Percentiles rank a stretch among this genome's conserved stretches.
These are phyloP conservation scores for Diceros bicornis DNA, from an alignment of 2,797 vertebrate genomes.

Conservation along the genomic window DNA sequence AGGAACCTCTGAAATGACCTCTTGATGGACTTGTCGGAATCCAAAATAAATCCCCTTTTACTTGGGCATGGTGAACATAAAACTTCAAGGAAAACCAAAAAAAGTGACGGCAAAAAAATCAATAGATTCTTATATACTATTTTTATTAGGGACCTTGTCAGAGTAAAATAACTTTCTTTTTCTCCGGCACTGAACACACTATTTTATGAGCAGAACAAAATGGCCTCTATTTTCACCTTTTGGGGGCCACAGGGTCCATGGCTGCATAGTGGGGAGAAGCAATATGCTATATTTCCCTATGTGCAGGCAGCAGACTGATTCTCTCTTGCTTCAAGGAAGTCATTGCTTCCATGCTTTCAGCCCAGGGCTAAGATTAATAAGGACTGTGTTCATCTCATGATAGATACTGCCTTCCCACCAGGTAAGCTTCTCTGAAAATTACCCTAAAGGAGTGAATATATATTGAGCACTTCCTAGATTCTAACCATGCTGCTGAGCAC, in stretches of 20 bases:
- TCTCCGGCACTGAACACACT: conserved; percentile 50
- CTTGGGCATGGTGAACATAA: conserved; percentile 64
- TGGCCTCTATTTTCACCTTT: conserved; percentile 65
- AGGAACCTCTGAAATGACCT: conserved; percentile 55
- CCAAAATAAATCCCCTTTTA: conserved; percentile 61
- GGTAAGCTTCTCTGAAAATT: background rate
- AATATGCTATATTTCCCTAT: background rate
- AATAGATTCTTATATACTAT: conserved; percentile 80
- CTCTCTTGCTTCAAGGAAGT: background rate
- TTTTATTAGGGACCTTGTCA: conserved; percentile 80
- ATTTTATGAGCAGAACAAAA: conserved; percentile 72
- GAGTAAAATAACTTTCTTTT: conserved; percentile 73
- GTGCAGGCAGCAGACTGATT: background rate
- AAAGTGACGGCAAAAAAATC: conserved; percentile 66
- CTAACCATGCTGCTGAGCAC: background rate
- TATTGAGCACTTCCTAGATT: background rate
- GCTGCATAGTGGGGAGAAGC: background rate
- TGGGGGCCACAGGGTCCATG: accelerated
- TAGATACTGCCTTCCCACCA: background rate
- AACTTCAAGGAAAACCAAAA: conserved; percentile 69
- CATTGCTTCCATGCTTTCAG: background rate
- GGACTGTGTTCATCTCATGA: background rate
- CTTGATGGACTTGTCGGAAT: conserved; percentile 45
- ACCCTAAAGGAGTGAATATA: background rate
- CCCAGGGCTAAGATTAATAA: background rate